These are phyloP conservation scores for Centruroides vittatus DNA, from an alignment of 1,140 invertebrate genomes.

Conservation along the genomic window DNA sequence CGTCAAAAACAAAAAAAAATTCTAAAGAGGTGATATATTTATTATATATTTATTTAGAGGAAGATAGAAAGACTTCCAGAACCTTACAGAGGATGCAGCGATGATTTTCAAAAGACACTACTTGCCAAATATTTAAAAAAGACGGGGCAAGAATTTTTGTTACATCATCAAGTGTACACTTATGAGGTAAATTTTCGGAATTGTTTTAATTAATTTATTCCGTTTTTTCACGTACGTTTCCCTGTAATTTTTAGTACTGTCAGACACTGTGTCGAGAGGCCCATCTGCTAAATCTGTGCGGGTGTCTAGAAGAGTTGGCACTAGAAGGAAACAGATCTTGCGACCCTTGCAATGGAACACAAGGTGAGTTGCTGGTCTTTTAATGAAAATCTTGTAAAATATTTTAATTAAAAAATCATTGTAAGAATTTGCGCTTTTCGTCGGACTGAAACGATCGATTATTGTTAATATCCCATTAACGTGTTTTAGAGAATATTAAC, in stretches of 20 bases:
- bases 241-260: slow-evolving; percentile 9
- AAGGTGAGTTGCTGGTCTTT: not conserved
- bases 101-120: slow-evolving; percentile 9
- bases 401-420: too few species aligned
- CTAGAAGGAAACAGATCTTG: slow-evolving; percentile 10
- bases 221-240: not conserved
- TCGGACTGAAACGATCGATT: too few species aligned
- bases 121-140: slow-evolving; percentile 7
- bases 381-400: too few species aligned
- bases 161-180: slow-evolving; percentile 10
- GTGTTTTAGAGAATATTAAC: too few species aligned
- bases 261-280: slow-evolving; percentile 12
- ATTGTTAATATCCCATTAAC: too few species aligned
- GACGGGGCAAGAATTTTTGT: slow-evolving; percentile 1
- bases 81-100: slow-evolving; percentile 15
- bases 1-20: too few species aligned
- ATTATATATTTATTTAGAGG: not conserved
- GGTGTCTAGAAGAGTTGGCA: slow-evolving; percentile 11
- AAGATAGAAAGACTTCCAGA: slow-evolving; percentile 14
- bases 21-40: too few species aligned
- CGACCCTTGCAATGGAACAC: slow-evolving; percentile 12
- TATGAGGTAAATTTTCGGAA: slow-evolving; percentile 7
- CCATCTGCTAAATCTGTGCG: slow-evolving; percentile 3
- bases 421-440: too few species aligned
- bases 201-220: too few species aligned